Evolutionary conservation across 2,888 invertebrate genomes (phyloP).

Genomic region (Drosophila subsilvestris): DNA sequence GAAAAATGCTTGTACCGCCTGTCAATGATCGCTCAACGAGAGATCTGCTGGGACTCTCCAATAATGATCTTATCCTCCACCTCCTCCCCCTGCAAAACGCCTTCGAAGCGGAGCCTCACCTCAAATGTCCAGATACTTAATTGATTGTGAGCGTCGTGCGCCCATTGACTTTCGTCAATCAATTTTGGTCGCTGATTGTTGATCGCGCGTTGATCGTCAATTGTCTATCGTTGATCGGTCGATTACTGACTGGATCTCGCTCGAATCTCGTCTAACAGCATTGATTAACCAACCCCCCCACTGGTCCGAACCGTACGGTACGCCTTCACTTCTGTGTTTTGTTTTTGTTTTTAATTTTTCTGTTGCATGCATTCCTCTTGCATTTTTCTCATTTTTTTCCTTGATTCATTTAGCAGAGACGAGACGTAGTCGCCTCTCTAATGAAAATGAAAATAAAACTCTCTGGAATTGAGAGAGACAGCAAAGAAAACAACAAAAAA

Average conservation of each 20-base stretch:
- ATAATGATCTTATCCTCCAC: slow-evolving; percentile 55
- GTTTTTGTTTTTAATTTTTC: slow-evolving; percentile 4
- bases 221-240: slow-evolving; percentile 28
- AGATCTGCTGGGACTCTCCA: slow-evolving; percentile 15
- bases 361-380: slow-evolving; percentile 52
- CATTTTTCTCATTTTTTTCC: slow-evolving; percentile 51
- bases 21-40: slow-evolving; percentile 55
- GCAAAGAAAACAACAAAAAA: slow-evolving; percentile 31
- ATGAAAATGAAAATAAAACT: slow-evolving; percentile 41
- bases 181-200: slow-evolving; percentile 56
- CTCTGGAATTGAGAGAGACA: slow-evolving; percentile 29
- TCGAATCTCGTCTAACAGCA: slow-evolving; percentile 38
- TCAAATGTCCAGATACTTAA: slow-evolving; percentile 65
- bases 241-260: slow-evolving; percentile 63
- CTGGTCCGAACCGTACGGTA: slow-evolving; percentile 28
- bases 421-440: slow-evolving; percentile 50
- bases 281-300: slow-evolving; percentile 52
- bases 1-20: slow-evolving; percentile 26
- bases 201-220: slow-evolving; percentile 21
- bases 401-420: slow-evolving; percentile 42
- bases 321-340: slow-evolving; percentile 70
- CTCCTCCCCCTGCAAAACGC: background rate
- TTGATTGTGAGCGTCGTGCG: slow-evolving; percentile 72
- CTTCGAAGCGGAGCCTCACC: slow-evolving; percentile 13
- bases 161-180: slow-evolving; percentile 75